A percentile compares a stretch with the other conserved stretches of the same genome.
phyloP scores from a whole-genome alignment of 2,797 vertebrate genomes.

The Coranthus polyacanthus region DNA sequence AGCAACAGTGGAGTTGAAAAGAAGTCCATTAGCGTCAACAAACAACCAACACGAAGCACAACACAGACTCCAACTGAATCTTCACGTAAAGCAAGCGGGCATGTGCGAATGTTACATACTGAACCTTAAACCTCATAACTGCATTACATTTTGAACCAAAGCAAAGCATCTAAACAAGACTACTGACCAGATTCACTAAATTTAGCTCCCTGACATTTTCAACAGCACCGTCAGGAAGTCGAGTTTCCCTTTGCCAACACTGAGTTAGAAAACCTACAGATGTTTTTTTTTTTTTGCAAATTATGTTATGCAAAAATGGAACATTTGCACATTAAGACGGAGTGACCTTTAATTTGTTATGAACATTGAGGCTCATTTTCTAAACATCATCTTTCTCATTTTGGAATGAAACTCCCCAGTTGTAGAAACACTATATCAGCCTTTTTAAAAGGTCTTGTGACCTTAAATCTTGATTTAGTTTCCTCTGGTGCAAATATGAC shows the following conservation, averaged over 20 bases:
- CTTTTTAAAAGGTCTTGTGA: slow-evolving; percentile 51
- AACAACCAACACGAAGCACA: too few species aligned
- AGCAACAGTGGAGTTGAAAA: too few species aligned
- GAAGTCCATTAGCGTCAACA: too few species aligned
- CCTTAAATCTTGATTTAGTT: slow-evolving; percentile 39
- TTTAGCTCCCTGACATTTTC: neutral
- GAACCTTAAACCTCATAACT: too few species aligned
- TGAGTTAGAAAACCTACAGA: neutral
- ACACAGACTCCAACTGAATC: too few species aligned
- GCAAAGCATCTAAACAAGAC: too few species aligned
- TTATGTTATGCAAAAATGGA: neutral
- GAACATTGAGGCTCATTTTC: slow-evolving; percentile 2
- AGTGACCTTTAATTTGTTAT: slow-evolving; percentile 32
- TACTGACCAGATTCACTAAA: neutral
- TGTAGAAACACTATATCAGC: slow-evolving; percentile 51
- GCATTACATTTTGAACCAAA: too few species aligned
- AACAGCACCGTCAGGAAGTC: neutral
- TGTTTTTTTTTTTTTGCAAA: slow-evolving; percentile 11
- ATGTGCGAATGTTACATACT: too few species aligned
- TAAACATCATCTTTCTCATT: neutral
- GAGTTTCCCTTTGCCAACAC: neutral
- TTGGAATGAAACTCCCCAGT: neutral
- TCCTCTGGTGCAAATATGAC: slow-evolving; percentile 36
- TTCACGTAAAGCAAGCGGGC: too few species aligned
- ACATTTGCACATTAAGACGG: neutral